Percentiles rank a stretch among this genome's conserved stretches.
These are phyloP conservation scores for Herpailurus yagouaroundi DNA, from an alignment of 2,113 vertebrate genomes.

Conservation along the genomic window DNA sequence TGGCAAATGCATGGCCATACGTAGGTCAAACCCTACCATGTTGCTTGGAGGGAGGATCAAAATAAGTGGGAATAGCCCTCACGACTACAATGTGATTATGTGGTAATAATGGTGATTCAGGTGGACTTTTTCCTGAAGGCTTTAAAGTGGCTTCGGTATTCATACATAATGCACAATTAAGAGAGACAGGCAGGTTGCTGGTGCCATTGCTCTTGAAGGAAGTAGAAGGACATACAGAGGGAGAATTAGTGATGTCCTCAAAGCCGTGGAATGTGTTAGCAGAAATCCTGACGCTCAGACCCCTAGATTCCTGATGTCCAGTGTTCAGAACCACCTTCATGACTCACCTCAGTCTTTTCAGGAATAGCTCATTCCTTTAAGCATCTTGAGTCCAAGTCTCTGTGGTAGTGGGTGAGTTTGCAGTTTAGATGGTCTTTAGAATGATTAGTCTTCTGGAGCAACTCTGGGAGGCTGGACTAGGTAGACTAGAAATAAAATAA, in stretches of 20 bases:
- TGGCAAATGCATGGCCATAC: not conserved
- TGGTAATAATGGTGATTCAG: not conserved
- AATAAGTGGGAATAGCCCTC: not conserved
- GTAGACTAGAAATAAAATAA: constrained; percentile 5
- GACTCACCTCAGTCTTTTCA: not conserved
- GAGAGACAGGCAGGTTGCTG: constrained; percentile 10
- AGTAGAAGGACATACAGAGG: not conserved
- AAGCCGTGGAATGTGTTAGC: not conserved
- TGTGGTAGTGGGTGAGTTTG: not conserved
- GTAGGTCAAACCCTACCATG: not conserved
- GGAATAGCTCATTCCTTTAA: not conserved
- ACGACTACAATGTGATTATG: not conserved
- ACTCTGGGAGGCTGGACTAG: not conserved
- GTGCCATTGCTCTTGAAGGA: not conserved
- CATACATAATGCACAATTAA: not conserved
- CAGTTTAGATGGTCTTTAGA: not conserved
- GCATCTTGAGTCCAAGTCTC: not conserved
- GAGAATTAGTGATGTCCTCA: not conserved
- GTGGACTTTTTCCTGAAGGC: not conserved
- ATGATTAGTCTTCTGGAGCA: not conserved
- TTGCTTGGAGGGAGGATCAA: not conserved
- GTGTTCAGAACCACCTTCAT: not conserved
- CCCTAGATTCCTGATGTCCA: not conserved
- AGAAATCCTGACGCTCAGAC: not conserved
- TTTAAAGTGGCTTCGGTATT: constrained; percentile 29